These are phyloP conservation scores for Callithrix jacchus DNA, from an alignment of 2,113 vertebrate species.

Conservation along the genomic window DNA sequence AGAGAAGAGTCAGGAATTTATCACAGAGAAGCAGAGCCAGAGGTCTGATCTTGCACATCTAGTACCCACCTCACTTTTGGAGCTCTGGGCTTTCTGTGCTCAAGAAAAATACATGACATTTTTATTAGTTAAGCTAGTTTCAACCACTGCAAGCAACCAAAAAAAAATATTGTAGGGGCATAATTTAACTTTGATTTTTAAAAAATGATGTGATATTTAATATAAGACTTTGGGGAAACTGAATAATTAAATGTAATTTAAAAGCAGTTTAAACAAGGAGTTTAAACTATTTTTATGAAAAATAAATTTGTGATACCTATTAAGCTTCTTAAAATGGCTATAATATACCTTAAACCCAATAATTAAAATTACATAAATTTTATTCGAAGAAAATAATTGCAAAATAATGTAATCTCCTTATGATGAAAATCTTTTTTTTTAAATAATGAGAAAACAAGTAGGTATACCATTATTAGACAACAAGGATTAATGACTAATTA, in stretches of 20 bases:
- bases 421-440: background rate
- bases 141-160: background rate
- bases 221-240: background rate
- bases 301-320: background rate
- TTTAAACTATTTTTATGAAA: background rate
- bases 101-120: background rate
- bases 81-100: background rate
- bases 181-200: background rate
- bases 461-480: background rate
- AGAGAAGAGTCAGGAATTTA: background rate
- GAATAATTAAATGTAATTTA: slow-evolving; percentile 11
- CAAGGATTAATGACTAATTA: background rate
- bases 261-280: background rate
- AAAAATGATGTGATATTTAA: background rate
- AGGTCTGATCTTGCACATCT: background rate
- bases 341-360: background rate
- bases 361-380: background rate
- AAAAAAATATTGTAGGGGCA: background rate
- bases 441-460: background rate
- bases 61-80: background rate
- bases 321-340: background rate
- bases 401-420: background rate
- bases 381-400: slow-evolving; percentile 18
- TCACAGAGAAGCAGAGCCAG: background rate
- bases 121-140: background rate